Evolutionary conservation across 2,797 vertebrate species (phyloP), one percentile per base, ranked within the genome.

Genomic region (Channallabes apus): DNA sequence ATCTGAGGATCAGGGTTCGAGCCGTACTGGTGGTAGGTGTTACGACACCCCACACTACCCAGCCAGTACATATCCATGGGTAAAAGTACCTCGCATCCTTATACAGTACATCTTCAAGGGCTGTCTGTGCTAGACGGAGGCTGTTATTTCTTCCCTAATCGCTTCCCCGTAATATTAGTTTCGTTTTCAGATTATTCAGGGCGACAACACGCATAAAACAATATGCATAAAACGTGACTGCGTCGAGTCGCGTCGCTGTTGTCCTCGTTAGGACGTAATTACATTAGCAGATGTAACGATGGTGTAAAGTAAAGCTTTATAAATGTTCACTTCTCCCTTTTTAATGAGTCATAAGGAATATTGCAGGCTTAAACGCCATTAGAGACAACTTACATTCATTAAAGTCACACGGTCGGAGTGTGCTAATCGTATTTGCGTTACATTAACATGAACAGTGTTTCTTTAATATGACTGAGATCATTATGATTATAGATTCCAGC

Each of bases 81-180:
- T n/a, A 41, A 3, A 41, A 62, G 41, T n/a, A 79, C 61, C 58
- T n/a, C 58, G 32, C 68, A 29, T 58, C 29, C 24, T 59, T 84
- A 85, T 87, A 84, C 38, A 41, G 38, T 41, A 41, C 73, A 67
- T 82, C 92, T 92, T 91, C 82, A 24, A 78, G 89, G 90, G 86
- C 59, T 91, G 89, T 91, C 89, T 90, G 85, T 87, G 87, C 82
- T 91, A 87, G 86, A 89, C 84, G 89, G 89, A 88, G 87, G 89
- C 91, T 85, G 91, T 90, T 91, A 92, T 93, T 94, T 87, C 89
- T 88, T 90, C 86, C 90, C 90, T 94, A 93, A 95, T 95, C 92
- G 88, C 88, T 92, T 92, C 89, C 90, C 90, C 88, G 90, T 91
- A 91, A 90, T 91, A 91, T 92, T 94, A 92, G 92, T 93, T 93